Conservation (phyloP, 2,113 vertebrate genomes). For the Hiodon tergisus region DNA sequence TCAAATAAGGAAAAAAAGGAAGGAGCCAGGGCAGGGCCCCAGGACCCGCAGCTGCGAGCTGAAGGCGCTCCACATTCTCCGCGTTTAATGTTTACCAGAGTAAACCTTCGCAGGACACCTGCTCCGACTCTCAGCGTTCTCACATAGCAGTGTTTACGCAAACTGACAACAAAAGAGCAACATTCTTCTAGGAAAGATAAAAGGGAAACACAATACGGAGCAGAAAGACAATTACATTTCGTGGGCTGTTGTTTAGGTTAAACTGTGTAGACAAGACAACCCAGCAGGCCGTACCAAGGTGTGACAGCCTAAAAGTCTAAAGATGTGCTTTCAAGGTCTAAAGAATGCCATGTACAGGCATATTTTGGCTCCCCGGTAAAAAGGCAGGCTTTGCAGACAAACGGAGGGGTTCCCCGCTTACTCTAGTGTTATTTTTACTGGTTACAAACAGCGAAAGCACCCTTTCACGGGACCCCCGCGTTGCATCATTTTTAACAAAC, state of each 20-base stretch:
- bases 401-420: slow-evolving; percentile 22
- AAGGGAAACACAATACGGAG: slow-evolving; percentile 45
- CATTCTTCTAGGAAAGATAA: slow-evolving; percentile 54
- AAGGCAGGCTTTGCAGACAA: slow-evolving; percentile 38
- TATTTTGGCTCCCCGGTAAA: slow-evolving; percentile 53
- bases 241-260: slow-evolving; percentile 54
- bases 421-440: neutral
- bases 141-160: slow-evolving; percentile 63
- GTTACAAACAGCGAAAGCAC: slow-evolving; percentile 12
- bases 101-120: slow-evolving; percentile 58
- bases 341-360: slow-evolving; percentile 30
- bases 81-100: slow-evolving; percentile 57
- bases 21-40: slow-evolving; percentile 44
- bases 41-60: slow-evolving; percentile 46
- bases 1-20: slow-evolving; percentile 43
- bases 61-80: slow-evolving; percentile 46
- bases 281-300: slow-evolving; percentile 49
- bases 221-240: slow-evolving; percentile 46
- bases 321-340: slow-evolving; percentile 47
- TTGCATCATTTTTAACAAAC: no score
- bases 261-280: slow-evolving; percentile 62
- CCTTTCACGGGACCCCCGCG: neutral
- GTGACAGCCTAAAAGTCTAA: slow-evolving; percentile 45
- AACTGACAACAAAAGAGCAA: slow-evolving; percentile 64
- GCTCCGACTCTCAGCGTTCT: slow-evolving; percentile 53